Conservation (phyloP, 2,797 vertebrate genomes). For the Melanotaenia boesemani region DNA sequence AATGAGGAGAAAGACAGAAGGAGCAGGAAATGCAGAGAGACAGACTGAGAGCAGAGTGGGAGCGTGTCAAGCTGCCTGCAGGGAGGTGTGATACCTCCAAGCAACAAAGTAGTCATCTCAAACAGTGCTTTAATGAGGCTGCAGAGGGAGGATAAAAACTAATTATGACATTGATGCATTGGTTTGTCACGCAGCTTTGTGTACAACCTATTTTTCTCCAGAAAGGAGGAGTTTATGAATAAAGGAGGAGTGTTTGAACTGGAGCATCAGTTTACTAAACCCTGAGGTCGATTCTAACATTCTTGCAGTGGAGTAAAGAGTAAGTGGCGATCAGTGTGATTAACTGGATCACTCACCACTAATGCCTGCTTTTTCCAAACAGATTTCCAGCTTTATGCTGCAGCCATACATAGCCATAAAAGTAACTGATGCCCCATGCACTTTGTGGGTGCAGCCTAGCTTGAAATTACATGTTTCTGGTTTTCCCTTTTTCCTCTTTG, state of each 20-base stretch:
- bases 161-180: conserved; percentile 78
- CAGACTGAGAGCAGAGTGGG: conserved; percentile 52
- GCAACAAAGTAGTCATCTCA: conserved; percentile 75
- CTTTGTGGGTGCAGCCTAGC: conserved; percentile 61
- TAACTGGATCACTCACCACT: conserved; percentile 39
- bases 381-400: conserved; percentile 27
- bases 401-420: conserved; percentile 31
- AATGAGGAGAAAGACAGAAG: conserved; percentile 20
- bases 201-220: conserved; percentile 40
- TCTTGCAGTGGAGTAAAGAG: conserved; percentile 18
- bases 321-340: conserved; percentile 30
- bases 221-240: conserved; percentile 39
- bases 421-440: conserved; percentile 63
- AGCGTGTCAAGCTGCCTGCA: conserved; percentile 67
- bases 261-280: conserved; percentile 33
- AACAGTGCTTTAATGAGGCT: conserved; percentile 76
- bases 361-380: conserved; percentile 19
- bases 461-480: conserved; percentile 73
- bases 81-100: conserved; percentile 61
- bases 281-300: conserved; percentile 22
- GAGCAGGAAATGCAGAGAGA: conserved; percentile 15
- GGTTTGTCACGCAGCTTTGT: conserved; percentile 42
- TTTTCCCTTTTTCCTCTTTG: neutral
- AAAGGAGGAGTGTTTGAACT: conserved; percentile 36
- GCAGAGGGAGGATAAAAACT: conserved; percentile 67